A percentile compares a stretch with the other conserved stretches of the same genome.
Conservation (phyloP, 2,888 invertebrate species). For the Drosophila birchii region DNA sequence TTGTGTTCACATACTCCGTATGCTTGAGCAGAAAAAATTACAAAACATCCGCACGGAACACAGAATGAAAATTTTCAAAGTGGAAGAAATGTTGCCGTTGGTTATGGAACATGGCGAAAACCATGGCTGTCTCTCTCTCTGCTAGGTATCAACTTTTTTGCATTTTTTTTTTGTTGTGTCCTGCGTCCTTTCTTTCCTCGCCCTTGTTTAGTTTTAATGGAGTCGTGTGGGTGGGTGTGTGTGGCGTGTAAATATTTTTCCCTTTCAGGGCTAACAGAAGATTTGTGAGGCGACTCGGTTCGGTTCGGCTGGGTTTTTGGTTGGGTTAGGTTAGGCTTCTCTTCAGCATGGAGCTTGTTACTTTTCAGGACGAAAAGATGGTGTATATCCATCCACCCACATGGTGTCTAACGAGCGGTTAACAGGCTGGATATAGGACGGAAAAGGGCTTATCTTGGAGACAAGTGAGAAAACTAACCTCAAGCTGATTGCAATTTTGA, state of each 20-base stretch:
- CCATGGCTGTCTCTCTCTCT: conserved; percentile 9
- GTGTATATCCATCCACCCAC: not conserved
- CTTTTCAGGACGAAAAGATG: conserved; percentile 24
- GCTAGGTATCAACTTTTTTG: conserved; percentile 4
- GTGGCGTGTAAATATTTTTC: conserved; percentile 49
- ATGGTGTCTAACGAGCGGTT: conserved; percentile 47
- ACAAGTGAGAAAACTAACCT: conserved; percentile 1
- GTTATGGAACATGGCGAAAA: conserved; percentile 39
- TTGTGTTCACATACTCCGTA: conserved; percentile 35
- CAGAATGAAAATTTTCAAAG: conserved; percentile 39
- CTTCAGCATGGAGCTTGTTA: conserved; percentile 18
- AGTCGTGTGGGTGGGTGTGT: conserved; percentile 30
- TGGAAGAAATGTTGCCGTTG: conserved; percentile 46
- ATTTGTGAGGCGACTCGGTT: conserved; percentile 35
- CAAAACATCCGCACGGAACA: conserved; percentile 33
- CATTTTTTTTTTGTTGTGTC: not conserved
- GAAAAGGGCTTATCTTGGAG: not conserved
- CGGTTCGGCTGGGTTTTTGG: conserved; percentile 22
- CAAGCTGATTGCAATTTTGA: conserved; percentile 18
- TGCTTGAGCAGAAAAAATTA: conserved; percentile 33
- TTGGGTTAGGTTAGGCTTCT: conserved; percentile 9
- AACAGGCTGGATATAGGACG: conserved; percentile 6
- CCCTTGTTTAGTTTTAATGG: conserved; percentile 53
- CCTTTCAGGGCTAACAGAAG: conserved; percentile 11
- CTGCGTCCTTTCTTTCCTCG: conserved; percentile 40